These are phyloP conservation scores for Leucania comma DNA, from an alignment of 2,888 invertebrate species.

Conservation along the genomic window DNA sequence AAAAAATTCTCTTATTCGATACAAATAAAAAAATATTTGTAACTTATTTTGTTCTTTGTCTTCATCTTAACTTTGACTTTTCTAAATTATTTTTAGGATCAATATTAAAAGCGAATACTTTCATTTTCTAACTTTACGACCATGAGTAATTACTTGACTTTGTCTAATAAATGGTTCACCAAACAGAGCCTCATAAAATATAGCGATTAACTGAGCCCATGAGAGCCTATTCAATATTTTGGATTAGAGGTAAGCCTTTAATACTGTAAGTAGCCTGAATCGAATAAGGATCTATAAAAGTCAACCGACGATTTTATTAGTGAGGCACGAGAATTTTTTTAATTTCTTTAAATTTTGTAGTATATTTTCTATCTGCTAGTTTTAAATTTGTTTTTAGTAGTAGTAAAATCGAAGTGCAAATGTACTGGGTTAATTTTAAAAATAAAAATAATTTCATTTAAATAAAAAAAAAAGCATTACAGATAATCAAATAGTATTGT, in stretches of 20 bases:
- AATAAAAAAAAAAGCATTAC: too few relatives aligned
- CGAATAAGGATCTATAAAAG: conserved; percentile 49
- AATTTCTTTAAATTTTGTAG: conserved; percentile 37
- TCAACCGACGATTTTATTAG: conserved; percentile 44
- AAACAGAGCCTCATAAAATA: conserved; percentile 21
- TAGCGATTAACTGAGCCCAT: conserved; percentile 29
- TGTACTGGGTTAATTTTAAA: not conserved
- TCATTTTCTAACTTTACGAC: not conserved
- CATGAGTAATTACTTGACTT: conserved; percentile 27
- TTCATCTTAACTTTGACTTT: not conserved
- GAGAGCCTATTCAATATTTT: conserved; percentile 50
- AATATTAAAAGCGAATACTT: not conserved
- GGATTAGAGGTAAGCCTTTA: conserved; percentile 40
- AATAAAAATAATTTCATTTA: too few relatives aligned
- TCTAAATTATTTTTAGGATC: not conserved
- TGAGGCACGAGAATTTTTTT: conserved; percentile 16
- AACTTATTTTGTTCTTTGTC: not conserved
- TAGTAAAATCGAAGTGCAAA: not conserved
- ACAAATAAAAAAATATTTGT: too few relatives aligned
- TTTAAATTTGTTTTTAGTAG: conserved; percentile 13
- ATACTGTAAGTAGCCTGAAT: conserved; percentile 38
- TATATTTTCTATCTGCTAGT: conserved; percentile 1
- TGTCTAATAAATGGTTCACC: conserved; percentile 17
- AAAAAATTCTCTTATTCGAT: too few relatives aligned
- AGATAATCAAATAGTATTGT: too few relatives aligned